phyloP scores from a whole-genome alignment of 2,888 invertebrate species.

The Gymnosoma rotundatum region DNA sequence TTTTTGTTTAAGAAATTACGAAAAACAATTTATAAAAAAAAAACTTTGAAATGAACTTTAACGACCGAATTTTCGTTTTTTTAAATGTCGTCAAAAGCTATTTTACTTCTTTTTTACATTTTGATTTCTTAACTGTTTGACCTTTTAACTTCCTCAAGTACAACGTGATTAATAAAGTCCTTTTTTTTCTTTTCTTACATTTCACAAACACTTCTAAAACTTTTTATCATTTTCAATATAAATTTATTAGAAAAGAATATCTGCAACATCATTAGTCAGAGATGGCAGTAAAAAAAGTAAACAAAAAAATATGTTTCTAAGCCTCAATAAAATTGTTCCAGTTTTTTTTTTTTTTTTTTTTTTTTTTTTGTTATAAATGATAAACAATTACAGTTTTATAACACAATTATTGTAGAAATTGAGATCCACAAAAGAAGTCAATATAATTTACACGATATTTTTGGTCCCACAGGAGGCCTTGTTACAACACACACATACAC shows the following conservation, averaged over 20 bases:
- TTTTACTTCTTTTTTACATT: not conserved
- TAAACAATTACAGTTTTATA: constrained; percentile 41
- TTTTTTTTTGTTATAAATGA: constrained; percentile 12
- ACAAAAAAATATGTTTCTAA: not conserved
- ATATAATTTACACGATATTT: not conserved
- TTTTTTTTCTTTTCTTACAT: not conserved
- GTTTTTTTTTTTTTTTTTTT: too few relatives aligned
- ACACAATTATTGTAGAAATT: constrained; percentile 34
- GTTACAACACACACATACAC: not conserved
- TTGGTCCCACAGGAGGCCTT: constrained; percentile 33
- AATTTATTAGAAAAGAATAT: not conserved
- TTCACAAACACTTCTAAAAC: not conserved
- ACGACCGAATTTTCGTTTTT: too few relatives aligned
- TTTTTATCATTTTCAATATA: too few relatives aligned
- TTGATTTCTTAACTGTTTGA: not conserved
- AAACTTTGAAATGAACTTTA: too few relatives aligned
- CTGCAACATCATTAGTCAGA: constrained; percentile 51
- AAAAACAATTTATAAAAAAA: too few relatives aligned
- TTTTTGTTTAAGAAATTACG: too few relatives aligned
- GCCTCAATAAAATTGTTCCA: too few relatives aligned
- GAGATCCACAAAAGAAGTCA: not conserved
- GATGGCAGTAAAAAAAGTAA: not conserved
- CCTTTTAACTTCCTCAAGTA: not conserved
- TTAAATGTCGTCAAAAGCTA: not conserved
- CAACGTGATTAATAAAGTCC: constrained; percentile 8